Base-by-base conservation (phyloP, 2,113 vertebrate species). In the Nyctereutes procyonoides region DNA sequence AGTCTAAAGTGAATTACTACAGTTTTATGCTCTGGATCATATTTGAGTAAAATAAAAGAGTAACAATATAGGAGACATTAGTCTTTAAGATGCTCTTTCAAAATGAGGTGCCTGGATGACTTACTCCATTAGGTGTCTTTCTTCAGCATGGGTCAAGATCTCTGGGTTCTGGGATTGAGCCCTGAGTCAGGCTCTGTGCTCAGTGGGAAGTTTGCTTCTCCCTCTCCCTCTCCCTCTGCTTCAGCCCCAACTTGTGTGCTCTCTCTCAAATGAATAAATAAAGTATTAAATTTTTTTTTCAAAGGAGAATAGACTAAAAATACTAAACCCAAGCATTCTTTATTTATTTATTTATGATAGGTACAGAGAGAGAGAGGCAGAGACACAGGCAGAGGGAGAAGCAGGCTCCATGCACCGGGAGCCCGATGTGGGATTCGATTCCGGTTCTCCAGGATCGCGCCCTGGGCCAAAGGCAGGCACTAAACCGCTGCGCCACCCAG, bases 31-130 rank as follows among this genome's bases (percentile, higher is more conserved):
- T 88, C 19, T 94, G 55, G 88, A 77, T 74, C 63, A 96, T 76
- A 79, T 55, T 83, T 60, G 90, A 94, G n/a, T 55, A 90, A 81
- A 82, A 22, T 92, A 19, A 95, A 74, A 95, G 48, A 1, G 4
- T n/a, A 87, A 85, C 15, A 84, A 74, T 80, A 65, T 5, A 56
- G n/a, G 43, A 58, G 12, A 97, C 73, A 65, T 55, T 77, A 93
- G 12, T 38, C 69, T 98, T 97, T 87, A 90, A 97, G 97, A 86
- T 56, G 13, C 28, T 92, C 83, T 93, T 96, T 71, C 80, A 81
- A 83, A 51, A n/a, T 35, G 32, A 17, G 67, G 9, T 17, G 4
- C 16, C 32, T 69, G 3, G 17, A 17, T 69, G 67, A 16, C 32
- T 69, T 69, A 69, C 32, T 69, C 32, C n/a, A 16, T 35, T 69